A percentile compares a stretch with the other conserved stretches of the same genome.
phyloP scores from a whole-genome alignment of 1,140 invertebrate species.

The Eupristina koningsbergeri region DNA sequence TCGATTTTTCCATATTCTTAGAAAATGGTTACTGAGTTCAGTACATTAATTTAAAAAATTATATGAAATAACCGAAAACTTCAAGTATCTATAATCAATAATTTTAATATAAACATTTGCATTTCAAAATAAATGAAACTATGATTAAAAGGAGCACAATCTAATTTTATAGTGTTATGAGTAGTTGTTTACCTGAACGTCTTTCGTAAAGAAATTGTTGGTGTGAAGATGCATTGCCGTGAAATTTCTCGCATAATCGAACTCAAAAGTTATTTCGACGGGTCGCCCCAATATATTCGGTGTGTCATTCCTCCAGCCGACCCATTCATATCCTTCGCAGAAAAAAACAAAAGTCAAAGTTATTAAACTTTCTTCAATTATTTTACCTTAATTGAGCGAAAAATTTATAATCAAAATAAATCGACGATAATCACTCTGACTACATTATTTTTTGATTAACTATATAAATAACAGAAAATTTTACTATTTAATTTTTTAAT shows the following conservation, averaged over 20 bases:
- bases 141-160: too few species aligned
- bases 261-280: slow-evolving; percentile 83
- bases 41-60: too few species aligned
- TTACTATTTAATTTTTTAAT: too few species aligned
- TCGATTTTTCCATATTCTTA: too few species aligned
- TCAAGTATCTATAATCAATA: too few species aligned
- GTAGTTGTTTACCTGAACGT: slow-evolving; percentile 76
- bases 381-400: not conserved
- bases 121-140: too few species aligned
- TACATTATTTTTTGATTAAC: too few species aligned
- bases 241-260: slow-evolving; percentile 84
- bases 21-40: too few species aligned
- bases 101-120: too few species aligned
- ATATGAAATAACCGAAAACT: too few species aligned
- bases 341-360: slow-evolving; percentile 37
- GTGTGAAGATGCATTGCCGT: slow-evolving; percentile 81
- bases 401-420: not conserved
- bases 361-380: slow-evolving; percentile 23
- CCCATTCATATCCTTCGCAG: slow-evolving; percentile 83
- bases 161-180: not conserved
- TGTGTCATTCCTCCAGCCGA: slow-evolving; percentile 86
- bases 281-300: slow-evolving; percentile 74
- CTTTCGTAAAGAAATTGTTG: slow-evolving; percentile 79
- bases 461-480: too few species aligned
- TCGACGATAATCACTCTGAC: too few species aligned